Conservation (phyloP, 1,140 invertebrate genomes). For the Ostrea edulis region DNA sequence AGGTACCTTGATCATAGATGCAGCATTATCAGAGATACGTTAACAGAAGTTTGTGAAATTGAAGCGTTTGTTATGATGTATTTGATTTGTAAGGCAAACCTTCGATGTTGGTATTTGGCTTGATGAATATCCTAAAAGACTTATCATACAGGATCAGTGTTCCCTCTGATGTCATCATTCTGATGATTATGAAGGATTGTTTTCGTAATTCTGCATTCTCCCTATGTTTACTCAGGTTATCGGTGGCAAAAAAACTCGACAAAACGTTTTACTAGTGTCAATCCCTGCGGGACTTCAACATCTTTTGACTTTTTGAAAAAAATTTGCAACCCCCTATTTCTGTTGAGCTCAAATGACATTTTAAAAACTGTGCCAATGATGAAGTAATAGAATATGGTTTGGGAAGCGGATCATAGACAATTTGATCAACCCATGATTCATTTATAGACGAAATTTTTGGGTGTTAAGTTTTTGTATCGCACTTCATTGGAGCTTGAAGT, state of each 20-base stretch:
- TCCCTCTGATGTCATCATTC: conserved; percentile 30
- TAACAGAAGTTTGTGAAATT: conserved; percentile 12
- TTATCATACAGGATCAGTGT: neutral
- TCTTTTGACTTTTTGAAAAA: neutral
- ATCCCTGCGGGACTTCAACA: neutral
- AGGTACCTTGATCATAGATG: conserved; percentile 5
- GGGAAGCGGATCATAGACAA: neutral
- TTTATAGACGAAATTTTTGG: neutral
- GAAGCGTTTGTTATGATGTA: conserved; percentile 30
- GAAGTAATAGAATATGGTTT: neutral
- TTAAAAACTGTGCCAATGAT: neutral
- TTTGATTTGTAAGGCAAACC: conserved; percentile 13
- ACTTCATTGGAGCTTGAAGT: neutral
- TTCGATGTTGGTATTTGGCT: neutral
- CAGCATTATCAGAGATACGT: neutral
- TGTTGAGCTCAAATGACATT: neutral
- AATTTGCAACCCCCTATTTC: neutral
- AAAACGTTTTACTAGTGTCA: neutral
- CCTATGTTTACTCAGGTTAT: neutral
- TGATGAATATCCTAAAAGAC: neutral
- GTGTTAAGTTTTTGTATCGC: conserved; percentile 20
- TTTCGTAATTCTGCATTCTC: neutral
- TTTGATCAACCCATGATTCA: neutral
- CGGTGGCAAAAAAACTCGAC: neutral
- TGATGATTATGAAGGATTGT: conserved; percentile 20